phyloP scores from a whole-genome alignment of 2,888 invertebrate species.

The Mesorhabditis spiculigera region DNA sequence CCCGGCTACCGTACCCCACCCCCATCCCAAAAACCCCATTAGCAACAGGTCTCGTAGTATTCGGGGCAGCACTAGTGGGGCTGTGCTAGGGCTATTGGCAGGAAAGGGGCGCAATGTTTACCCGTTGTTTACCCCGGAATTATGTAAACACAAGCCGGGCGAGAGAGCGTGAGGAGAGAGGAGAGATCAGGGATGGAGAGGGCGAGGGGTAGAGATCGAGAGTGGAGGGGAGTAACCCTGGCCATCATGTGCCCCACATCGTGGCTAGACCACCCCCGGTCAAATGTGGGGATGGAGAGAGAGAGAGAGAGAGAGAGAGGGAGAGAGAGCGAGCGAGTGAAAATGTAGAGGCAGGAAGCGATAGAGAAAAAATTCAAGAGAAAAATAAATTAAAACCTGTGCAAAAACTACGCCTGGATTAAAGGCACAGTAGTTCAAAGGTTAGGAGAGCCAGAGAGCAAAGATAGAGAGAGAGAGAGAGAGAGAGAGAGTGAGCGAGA shows the following conservation, averaged over 20 bases:
- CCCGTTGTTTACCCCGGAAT: conserved; percentile 5
- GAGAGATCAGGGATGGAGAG: conserved; percentile 5
- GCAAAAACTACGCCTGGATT: no score
- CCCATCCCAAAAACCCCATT: no score
- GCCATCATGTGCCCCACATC: conserved; percentile 7
- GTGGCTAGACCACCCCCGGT: not conserved
- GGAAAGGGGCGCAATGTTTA: not conserved
- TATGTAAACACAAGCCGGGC: conserved; percentile 6
- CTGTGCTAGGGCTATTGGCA: not conserved
- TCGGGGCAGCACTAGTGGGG: no score
- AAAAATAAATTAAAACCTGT: no score
- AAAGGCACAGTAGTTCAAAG: no score
- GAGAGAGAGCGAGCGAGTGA: not conserved
- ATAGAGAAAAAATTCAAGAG: not conserved
- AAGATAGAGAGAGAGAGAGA: no score
- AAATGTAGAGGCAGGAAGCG: not conserved
- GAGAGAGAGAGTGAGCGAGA: no score
- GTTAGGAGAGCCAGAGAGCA: no score
- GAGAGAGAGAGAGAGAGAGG: not conserved
- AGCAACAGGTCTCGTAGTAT: no score
- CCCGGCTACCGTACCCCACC: no score
- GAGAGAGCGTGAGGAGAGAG: conserved; percentile 9
- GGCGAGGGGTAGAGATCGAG: conserved; percentile 9
- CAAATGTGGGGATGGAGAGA: not conserved
- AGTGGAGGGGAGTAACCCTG: conserved; percentile 1